Evolutionary conservation across 1,140 invertebrate species (phyloP).

Genomic region (Scylla paramamosain): DNA sequence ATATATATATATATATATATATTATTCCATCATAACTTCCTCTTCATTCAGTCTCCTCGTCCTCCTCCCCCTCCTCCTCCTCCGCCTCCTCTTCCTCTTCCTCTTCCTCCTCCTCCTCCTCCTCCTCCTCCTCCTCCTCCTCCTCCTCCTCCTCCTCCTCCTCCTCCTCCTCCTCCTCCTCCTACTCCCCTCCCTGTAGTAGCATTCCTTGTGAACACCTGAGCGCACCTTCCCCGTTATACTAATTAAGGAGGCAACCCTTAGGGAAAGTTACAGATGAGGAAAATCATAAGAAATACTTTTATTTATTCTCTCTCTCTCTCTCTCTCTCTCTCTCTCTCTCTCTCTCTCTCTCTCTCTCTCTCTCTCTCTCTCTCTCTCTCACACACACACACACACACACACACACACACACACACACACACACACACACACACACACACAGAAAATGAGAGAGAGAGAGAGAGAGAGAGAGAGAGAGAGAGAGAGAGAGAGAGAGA

Average conservation of each 20-base stretch:
- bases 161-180: constrained; percentile 1
- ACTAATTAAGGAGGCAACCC: background rate
- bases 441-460: too few species aligned
- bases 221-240: background rate
- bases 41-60: too few species aligned
- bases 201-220: background rate
- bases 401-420: too few species aligned
- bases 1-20: too few species aligned
- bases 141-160: background rate
- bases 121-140: background rate
- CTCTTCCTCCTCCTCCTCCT: background rate
- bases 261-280: background rate
- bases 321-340: background rate
- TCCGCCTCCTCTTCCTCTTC: background rate
- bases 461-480: too few species aligned
- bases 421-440: too few species aligned
- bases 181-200: background rate
- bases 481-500: too few species aligned
- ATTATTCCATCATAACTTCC: too few species aligned
- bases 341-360: background rate
- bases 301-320: background rate
- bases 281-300: background rate
- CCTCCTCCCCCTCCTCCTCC: too few species aligned
- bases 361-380: constrained; percentile 20
- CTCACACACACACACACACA: background rate